Conservation (phyloP, 2,888 invertebrate genomes). For the Sycophila texana region DNA sequence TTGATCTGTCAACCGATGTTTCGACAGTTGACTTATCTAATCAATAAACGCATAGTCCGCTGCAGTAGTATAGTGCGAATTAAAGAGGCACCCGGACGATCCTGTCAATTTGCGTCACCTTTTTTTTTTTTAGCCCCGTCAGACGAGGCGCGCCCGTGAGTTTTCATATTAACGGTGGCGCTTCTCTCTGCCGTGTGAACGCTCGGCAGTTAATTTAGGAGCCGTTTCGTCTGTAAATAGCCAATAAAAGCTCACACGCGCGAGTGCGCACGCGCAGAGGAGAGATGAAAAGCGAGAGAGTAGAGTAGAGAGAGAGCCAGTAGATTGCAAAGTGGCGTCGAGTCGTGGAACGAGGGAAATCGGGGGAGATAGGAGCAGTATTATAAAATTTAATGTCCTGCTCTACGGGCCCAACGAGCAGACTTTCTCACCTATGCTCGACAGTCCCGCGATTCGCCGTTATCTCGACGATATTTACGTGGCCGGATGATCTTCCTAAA, state of each 20-base stretch:
- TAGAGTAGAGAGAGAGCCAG: constrained; percentile 55
- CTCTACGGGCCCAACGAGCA: constrained; percentile 71
- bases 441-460: constrained; percentile 70
- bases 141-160: background rate
- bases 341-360: constrained; percentile 55
- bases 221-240: constrained; percentile 76
- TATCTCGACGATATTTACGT: constrained; percentile 65
- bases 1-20: no score
- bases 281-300: constrained; percentile 51
- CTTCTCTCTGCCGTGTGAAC: constrained; percentile 68
- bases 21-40: no score
- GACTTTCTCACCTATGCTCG: background rate
- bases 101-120: no score
- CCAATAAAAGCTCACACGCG: constrained; percentile 73
- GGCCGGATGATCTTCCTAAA: background rate
- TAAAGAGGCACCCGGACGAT: no score
- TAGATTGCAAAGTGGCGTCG: constrained; percentile 56
- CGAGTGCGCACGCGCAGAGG: constrained; percentile 49
- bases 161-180: constrained; percentile 52
- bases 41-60: no score
- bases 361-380: constrained; percentile 70
- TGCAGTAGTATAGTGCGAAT: no score
- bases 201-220: constrained; percentile 75
- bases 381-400: constrained; percentile 76
- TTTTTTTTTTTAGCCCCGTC: constrained; percentile 1